Evolutionary conservation across 2,797 vertebrate species (phyloP), one percentile per base, ranked within the genome.

Genomic region (Neostethus bicornis): DNA sequence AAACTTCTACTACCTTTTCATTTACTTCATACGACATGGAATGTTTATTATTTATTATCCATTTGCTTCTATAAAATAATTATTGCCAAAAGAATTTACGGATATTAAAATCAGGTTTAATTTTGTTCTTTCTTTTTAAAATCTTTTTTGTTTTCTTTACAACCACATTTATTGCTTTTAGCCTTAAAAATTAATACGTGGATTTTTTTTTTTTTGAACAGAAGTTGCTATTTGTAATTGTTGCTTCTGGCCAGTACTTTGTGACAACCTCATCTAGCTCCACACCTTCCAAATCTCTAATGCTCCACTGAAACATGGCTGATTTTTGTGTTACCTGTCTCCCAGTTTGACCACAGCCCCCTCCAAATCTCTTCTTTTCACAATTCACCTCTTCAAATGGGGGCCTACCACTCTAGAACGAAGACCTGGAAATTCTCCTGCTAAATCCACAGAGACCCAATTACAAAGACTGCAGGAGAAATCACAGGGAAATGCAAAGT

Each of bases 361-460:
- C 70, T 47, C 53, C 57, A 49, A 29, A 9, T 19, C 31, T 52
- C 2, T 3, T 23, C 31, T 23, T 39, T 51, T 50, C 56, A 41
- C 57, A 23, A 47, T 57, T 61, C 64, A 56, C 69, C 57, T 48
- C 66, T 77, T 61, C 48, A 51, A 73, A 53, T 57, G 23, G 73
- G 70, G 50, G 57, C 72, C 54, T 62, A n/a, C 67, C 79, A 69
- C 59, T 72, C 68, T 62, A 63, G 51, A 57, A 61, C 53, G 77
- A 57, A 71, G 83, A 62, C 63, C n/a, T n/a, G n/a, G 12, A 28
- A 77, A 63, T 74, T 72, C 69, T 77, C 59, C 68, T 23, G 49
- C 54, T 73, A 83, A 83, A 83, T 90, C 90, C 91, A 77, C 73
- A 0, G 83, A 88, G 91, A 90, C 83, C 88, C 87, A 91, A 91